These are phyloP conservation scores for Scarus forsteni DNA, from an alignment of 2,797 vertebrate genomes.

Conservation along the genomic window DNA sequence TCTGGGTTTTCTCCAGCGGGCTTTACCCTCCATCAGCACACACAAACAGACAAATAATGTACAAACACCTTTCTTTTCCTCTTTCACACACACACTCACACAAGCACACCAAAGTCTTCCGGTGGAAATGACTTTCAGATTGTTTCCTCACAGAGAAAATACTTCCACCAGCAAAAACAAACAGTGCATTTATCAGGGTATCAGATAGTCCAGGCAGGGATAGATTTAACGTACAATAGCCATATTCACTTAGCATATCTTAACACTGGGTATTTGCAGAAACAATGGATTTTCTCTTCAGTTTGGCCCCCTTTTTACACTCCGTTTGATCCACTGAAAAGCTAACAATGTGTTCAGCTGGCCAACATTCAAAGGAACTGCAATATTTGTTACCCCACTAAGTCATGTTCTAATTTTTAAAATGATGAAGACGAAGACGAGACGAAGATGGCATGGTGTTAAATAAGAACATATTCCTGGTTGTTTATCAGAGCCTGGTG, in stretches of 20 bases:
- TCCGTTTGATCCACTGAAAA: conserved; percentile 11
- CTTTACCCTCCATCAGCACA: conserved; percentile 42
- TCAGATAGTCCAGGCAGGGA: conserved; percentile 58
- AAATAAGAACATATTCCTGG: no score
- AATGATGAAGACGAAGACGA: no score
- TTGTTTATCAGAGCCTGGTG: no score
- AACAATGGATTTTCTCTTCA: conserved; percentile 18
- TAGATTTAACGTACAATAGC: conserved; percentile 58
- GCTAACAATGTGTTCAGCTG: background rate
- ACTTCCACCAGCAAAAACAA: conserved; percentile 58
- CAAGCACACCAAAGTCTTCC: conserved; percentile 42
- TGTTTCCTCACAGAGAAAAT: conserved; percentile 57
- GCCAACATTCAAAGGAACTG: no score
- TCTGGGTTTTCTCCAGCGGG: conserved; percentile 59
- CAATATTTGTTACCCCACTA: no score
- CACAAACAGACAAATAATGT: background rate
- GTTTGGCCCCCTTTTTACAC: conserved; percentile 8
- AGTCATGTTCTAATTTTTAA: no score
- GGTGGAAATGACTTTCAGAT: conserved; percentile 73
- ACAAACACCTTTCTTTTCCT: background rate
- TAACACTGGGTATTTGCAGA: conserved; percentile 50
- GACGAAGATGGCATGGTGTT: no score
- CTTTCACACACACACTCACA: background rate
- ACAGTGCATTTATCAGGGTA: conserved; percentile 62
- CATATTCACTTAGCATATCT: conserved; percentile 50